Percentiles rank a stretch among this genome's conserved stretches.
Conservation (phyloP, 1,140 invertebrate species). For the Drosophila littoralis region DNA sequence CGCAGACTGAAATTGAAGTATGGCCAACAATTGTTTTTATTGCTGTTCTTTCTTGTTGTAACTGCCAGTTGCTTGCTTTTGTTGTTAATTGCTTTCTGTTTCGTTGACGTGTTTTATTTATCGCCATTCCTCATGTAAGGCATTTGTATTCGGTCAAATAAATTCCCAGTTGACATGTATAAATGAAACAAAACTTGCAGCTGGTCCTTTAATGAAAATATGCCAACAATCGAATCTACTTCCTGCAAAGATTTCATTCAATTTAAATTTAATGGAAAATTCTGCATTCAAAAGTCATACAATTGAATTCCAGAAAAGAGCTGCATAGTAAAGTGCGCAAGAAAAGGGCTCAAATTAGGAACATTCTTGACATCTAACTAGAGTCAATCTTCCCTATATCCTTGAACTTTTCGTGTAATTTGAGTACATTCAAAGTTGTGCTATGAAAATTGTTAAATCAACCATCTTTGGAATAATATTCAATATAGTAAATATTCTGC, state of each 20-base stretch:
- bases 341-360: too few species aligned
- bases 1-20: conserved; percentile 19
- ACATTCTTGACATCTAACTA: too few species aligned
- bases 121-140: conserved; percentile 15
- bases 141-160: conserved; percentile 5
- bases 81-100: conserved; percentile 25
- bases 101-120: conserved; percentile 22
- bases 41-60: neutral
- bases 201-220: neutral
- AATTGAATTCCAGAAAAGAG: too few species aligned
- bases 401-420: too few species aligned
- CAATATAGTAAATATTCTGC: too few species aligned
- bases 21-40: conserved; percentile 6
- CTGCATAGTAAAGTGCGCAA: too few species aligned
- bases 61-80: conserved; percentile 4
- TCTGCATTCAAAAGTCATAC: too few species aligned
- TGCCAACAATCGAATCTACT: neutral
- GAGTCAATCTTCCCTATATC: too few species aligned
- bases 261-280: too few species aligned
- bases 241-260: neutral
- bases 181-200: neutral
- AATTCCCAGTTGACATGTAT: conserved; percentile 15
- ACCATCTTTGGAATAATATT: too few species aligned
- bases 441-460: too few species aligned
- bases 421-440: too few species aligned